phyloP scores from a whole-genome alignment of 2,888 invertebrate species.

The Leptinotarsa juncta region DNA sequence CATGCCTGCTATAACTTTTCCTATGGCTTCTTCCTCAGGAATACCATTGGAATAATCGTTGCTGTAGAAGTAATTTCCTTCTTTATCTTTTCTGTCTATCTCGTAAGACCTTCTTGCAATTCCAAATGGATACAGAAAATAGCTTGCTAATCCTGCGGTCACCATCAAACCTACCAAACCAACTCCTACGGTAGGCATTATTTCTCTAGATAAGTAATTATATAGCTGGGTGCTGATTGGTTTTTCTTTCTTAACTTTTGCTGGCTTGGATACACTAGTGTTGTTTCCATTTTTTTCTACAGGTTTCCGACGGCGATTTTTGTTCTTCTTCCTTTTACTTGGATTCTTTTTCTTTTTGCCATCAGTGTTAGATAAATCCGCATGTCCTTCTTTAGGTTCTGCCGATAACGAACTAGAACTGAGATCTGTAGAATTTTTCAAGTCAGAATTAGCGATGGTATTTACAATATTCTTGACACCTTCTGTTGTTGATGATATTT shows the following conservation, averaged over 20 bases:
- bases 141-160: slow-evolving; percentile 80
- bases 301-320: slow-evolving; percentile 72
- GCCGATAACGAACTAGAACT: slow-evolving; percentile 37
- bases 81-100: slow-evolving; percentile 73
- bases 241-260: slow-evolving; percentile 65
- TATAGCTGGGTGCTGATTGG: slow-evolving; percentile 81
- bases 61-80: slow-evolving; percentile 72
- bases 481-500: slow-evolving; percentile 9
- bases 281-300: slow-evolving; percentile 64
- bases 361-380: slow-evolving; percentile 54
- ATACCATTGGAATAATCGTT: slow-evolving; percentile 79
- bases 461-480: slow-evolving; percentile 17
- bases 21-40: slow-evolving; percentile 81
- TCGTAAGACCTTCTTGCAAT: slow-evolving; percentile 76
- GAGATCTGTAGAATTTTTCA: not conserved
- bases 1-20: slow-evolving; percentile 71
- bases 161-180: slow-evolving; percentile 81
- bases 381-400: slow-evolving; percentile 63
- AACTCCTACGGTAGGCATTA: slow-evolving; percentile 84
- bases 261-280: slow-evolving; percentile 49
- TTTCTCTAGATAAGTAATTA: slow-evolving; percentile 81
- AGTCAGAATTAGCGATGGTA: slow-evolving; percentile 24
- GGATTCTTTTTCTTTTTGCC: slow-evolving; percentile 59
- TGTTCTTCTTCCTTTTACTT: slow-evolving; percentile 71
- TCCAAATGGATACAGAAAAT: slow-evolving; percentile 81